Percentiles rank a stretch among this genome's conserved stretches.
These are phyloP conservation scores for Zosterops lateralis DNA, from an alignment of 2,113 vertebrate species.

Conservation along the genomic window DNA sequence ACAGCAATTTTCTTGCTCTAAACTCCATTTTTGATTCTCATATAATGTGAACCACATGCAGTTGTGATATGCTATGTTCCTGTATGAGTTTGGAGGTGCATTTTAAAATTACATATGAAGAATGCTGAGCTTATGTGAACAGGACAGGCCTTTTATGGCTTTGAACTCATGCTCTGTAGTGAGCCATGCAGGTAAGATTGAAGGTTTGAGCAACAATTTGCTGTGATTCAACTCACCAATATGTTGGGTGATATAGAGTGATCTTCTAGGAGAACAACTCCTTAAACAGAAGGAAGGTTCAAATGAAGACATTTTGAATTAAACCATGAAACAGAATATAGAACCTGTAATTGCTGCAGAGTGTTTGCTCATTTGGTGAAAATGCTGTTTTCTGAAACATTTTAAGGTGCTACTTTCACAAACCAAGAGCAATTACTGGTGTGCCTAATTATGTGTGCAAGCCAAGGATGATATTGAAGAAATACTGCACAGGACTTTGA, in stretches of 20 bases:
- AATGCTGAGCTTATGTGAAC: not conserved
- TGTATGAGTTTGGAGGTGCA: not conserved
- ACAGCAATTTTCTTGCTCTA: not conserved
- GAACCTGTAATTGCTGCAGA: not conserved
- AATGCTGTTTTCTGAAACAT: not conserved
- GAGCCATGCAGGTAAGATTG: not conserved
- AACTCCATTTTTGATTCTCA: not conserved
- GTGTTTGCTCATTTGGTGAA: not conserved
- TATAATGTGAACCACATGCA: not conserved
- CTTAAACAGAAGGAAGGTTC: not conserved
- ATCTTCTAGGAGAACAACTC: not conserved
- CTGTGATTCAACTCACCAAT: not conserved
- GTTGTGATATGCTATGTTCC: not conserved
- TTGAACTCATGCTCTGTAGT: not conserved
- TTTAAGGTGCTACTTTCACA: not conserved
- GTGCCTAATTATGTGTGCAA: not conserved
- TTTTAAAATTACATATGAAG: not conserved
- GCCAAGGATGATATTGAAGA: not conserved
- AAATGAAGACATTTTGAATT: not conserved
- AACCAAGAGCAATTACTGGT: not conserved
- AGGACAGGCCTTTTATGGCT: not conserved
- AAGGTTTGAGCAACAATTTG: not conserved
- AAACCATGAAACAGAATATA: not conserved
- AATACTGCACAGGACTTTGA: not conserved
- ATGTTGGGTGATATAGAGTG: rapidly evolving